phyloP scores from a whole-genome alignment of 2,113 vertebrate genomes.

The Laticauda colubrina region DNA sequence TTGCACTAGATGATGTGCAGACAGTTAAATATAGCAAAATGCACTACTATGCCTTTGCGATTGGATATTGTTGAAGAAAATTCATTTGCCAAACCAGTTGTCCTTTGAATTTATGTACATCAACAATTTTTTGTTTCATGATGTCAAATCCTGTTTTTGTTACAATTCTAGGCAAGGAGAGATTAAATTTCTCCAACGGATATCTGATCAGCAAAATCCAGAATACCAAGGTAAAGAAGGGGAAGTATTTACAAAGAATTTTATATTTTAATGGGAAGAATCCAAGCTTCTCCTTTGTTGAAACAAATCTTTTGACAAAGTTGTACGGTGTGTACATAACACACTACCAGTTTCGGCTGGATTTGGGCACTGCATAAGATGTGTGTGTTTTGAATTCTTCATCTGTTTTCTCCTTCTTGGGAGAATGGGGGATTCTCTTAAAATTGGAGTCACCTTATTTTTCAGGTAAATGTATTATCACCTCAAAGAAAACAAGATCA shows the following conservation, averaged over 20 bases:
- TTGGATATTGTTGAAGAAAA: neutral
- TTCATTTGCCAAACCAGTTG: neutral
- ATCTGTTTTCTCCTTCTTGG: neutral
- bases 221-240: neutral
- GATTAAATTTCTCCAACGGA: neutral
- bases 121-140: neutral
- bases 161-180: neutral
- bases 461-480: neutral
- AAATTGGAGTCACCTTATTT: neutral
- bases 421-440: neutral
- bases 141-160: neutral
- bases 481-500: neutral
- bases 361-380: neutral
- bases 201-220: constrained; percentile 23
- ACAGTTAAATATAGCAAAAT: neutral
- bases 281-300: neutral
- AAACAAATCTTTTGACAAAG: neutral
- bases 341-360: neutral
- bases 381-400: neutral
- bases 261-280: neutral
- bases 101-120: neutral
- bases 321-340: neutral
- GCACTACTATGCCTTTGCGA: neutral
- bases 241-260: neutral
- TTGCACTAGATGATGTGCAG: neutral